Evolutionary conservation across 2,113 vertebrate genomes (phyloP), one percentile per base, ranked within the genome.

Genomic region (Eudyptes chrysolophus): DNA sequence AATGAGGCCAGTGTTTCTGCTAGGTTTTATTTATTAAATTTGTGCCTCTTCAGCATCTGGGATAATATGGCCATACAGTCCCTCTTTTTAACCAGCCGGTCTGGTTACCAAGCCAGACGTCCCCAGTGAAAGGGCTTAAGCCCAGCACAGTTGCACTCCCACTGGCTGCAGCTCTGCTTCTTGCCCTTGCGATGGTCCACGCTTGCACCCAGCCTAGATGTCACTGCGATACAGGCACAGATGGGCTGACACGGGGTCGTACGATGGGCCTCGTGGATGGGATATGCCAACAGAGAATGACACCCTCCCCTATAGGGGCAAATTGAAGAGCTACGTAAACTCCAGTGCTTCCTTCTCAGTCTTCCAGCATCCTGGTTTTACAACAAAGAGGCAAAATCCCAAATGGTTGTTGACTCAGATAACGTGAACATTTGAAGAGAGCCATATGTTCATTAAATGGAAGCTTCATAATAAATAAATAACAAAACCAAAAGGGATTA

Each of bases 151-250:
- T 40, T 22, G 5, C 6, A 32, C 1, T 72, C 16, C 52, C 40
- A 22, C 8, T 1, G 6, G 7, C 66, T 90, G 49, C 1, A 3
- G 30, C 57, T 88, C 38, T 68, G 36, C 58, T 55, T 65, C 17
- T 58, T 3, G 0, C 19, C 32, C 11, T 44, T 49, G 17, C 0
- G 0, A 26, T 0, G 0, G 20, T 48, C 38, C 61, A 51, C 6
- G 5, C 12, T 48, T 32, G 21, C 20, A 44, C 40, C 55, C 58
- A 57, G 19, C 48, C 49, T 11, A 10, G 42, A 36, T 19, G 14
- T 44, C 29, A 25, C 32, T 5, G 16, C 0, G 0, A 51, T 11
- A 32, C 25, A 71, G 44, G 30, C 30, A 65, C 3, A 13, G 19
- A 26, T 29, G 66, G 38, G 38, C 48, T 54, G 44, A 15, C 3